Percentiles rank a stretch among this genome's conserved stretches.
Conservation (phyloP, 2,888 invertebrate species). For the Eledona agricola region DNA sequence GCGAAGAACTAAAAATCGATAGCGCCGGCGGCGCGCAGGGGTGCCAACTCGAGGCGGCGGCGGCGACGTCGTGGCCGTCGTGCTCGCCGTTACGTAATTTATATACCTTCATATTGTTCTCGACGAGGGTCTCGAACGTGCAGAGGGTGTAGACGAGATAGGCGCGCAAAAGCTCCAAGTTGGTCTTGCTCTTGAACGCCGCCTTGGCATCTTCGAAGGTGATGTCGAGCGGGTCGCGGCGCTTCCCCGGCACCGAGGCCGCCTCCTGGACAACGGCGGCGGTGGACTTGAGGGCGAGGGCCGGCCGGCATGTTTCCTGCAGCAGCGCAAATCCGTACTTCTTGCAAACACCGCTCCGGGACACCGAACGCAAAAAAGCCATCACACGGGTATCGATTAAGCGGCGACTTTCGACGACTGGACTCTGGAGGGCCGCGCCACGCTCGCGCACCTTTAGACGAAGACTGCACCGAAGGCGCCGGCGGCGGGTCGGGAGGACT, state of each 20-base stretch:
- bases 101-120: slow-evolving; percentile 94
- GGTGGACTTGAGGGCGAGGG: slow-evolving; percentile 67
- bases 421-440: too few species aligned
- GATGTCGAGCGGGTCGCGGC: slow-evolving; percentile 71
- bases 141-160: slow-evolving; percentile 93
- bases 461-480: too few species aligned
- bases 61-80: too few species aligned
- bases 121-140: slow-evolving; percentile 85
- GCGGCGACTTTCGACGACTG: too few species aligned
- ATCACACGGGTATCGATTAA: slow-evolving; percentile 49
- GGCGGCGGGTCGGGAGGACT: too few species aligned
- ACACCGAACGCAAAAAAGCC: slow-evolving; percentile 64
- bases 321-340: slow-evolving; percentile 57
- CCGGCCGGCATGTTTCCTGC: slow-evolving; percentile 48
- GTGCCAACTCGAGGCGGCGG: too few species aligned
- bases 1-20: too few species aligned
- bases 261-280: slow-evolving; percentile 69
- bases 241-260: slow-evolving; percentile 57
- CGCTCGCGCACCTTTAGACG: too few species aligned
- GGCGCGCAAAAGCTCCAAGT: slow-evolving; percentile 88
- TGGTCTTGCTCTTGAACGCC: slow-evolving; percentile 96
- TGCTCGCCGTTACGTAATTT: slow-evolving; percentile 47
- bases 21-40: too few species aligned
- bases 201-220: slow-evolving; percentile 88
- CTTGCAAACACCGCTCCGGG: slow-evolving; percentile 60